Evolutionary conservation across 2,797 vertebrate species (phyloP).

Genomic region (Darevskia mixta): DNA sequence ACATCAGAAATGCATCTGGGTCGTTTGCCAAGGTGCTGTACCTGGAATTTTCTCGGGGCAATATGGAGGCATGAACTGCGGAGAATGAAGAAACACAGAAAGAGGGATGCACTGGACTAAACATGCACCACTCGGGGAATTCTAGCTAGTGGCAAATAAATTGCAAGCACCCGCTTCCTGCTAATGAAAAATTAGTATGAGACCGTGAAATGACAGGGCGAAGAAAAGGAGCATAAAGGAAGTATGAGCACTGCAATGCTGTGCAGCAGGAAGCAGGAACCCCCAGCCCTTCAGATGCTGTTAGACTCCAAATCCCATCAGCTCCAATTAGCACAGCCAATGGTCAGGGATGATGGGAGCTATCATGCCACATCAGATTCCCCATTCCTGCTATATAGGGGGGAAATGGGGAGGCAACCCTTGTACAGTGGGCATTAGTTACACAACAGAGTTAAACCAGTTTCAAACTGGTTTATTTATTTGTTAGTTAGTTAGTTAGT

Average conservation of each 20-base stretch:
- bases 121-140: neutral
- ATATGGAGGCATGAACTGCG: constrained; percentile 4
- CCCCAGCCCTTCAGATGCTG: neutral
- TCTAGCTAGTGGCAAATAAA: neutral
- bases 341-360: too few relatives aligned
- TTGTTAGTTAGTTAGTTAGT: too few relatives aligned
- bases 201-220: constrained; percentile 1
- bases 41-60: neutral
- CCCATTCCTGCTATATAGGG: too few relatives aligned
- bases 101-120: neutral
- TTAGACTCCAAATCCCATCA: too few relatives aligned
- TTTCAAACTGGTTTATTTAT: too few relatives aligned
- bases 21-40: constrained; percentile 50
- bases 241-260: neutral
- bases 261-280: too few relatives aligned
- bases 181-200: neutral
- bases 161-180: neutral
- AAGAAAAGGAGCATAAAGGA: rapidly evolving
- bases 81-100: neutral
- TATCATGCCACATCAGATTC: too few relatives aligned
- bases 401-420: neutral
- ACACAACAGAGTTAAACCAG: neutral
- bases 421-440: neutral
- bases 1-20: constrained; percentile 38
- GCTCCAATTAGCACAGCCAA: too few relatives aligned